These are phyloP conservation scores for Epiblema foenella DNA, from an alignment of 2,888 invertebrate genomes.

Conservation along the genomic window DNA sequence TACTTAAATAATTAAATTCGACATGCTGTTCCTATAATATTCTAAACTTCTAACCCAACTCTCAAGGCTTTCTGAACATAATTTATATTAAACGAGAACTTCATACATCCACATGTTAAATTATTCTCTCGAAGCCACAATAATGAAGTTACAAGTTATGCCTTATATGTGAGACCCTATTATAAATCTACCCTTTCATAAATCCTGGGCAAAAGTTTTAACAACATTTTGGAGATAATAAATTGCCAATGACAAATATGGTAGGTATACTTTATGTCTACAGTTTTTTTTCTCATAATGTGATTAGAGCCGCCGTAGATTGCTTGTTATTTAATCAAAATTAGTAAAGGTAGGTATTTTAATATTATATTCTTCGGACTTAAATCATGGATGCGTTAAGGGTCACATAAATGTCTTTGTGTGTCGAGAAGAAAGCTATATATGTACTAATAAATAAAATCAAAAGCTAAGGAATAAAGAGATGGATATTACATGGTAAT, in stretches of 20 bases:
- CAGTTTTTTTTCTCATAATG: no score
- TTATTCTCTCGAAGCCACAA: neutral
- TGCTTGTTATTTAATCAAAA: no score
- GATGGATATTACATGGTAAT: no score
- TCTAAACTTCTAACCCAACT: neutral
- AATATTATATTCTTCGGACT: no score
- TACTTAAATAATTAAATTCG: neutral
- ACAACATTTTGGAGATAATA: neutral
- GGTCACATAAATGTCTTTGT: no score
- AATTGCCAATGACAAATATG: neutral
- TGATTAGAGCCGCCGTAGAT: no score
- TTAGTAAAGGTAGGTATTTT: no score
- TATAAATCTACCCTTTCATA: neutral
- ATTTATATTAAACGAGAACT: slow-evolving; percentile 1
- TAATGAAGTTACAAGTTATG: slow-evolving; percentile 4
- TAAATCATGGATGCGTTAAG: no score
- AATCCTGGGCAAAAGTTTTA: neutral
- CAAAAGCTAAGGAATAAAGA: no score
- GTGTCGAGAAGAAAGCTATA: no score
- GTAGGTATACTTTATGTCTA: no score
- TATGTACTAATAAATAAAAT: no score
- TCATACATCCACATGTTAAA: neutral
- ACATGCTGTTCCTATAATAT: neutral
- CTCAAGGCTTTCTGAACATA: neutral
- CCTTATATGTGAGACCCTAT: neutral